Conservation (phyloP, 2,888 invertebrate species). For the Linnaemya vulpina region DNA sequence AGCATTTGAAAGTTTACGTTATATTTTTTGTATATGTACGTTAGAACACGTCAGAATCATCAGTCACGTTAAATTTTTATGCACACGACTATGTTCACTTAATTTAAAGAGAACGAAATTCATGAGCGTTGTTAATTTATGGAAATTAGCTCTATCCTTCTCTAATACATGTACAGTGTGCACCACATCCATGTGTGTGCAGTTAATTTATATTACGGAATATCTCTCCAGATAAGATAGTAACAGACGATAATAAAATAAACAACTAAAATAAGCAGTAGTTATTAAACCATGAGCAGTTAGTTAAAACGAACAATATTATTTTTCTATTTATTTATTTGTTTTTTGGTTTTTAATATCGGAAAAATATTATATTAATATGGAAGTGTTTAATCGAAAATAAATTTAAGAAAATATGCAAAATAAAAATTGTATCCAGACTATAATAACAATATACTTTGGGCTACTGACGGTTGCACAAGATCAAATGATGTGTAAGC, state of each 20-base stretch:
- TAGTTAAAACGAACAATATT: constrained; percentile 1
- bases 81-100: too few species aligned
- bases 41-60: too few species aligned
- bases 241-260: constrained; percentile 48
- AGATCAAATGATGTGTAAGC: constrained; percentile 43
- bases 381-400: constrained; percentile 23
- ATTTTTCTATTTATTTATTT: background rate
- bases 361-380: constrained; percentile 19
- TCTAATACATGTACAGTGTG: background rate
- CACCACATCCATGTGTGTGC: too few species aligned
- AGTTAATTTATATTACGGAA: background rate
- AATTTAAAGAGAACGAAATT: background rate
- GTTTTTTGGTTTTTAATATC: constrained; percentile 24
- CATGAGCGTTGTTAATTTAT: background rate
- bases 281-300: background rate
- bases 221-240: constrained; percentile 39
- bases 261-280: constrained; percentile 10
- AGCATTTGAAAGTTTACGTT: too few species aligned
- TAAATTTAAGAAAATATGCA: constrained; percentile 19
- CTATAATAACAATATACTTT: background rate
- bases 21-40: too few species aligned
- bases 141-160: background rate
- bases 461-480: background rate
- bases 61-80: too few species aligned
- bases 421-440: background rate